Evolutionary conservation across 2,797 vertebrate species (phyloP).

Genomic region (Tinamus major): DNA sequence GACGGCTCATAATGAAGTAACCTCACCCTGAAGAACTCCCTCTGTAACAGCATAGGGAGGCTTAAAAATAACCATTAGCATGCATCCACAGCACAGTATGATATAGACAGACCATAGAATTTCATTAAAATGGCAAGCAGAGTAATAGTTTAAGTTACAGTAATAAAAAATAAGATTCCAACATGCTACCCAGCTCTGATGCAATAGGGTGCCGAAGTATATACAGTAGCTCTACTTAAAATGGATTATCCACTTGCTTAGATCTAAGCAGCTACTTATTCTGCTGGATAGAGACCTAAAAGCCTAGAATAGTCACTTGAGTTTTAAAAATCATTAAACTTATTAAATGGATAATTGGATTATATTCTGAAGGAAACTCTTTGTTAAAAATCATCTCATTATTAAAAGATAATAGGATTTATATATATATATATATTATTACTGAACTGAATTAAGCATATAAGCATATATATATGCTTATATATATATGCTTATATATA

Average conservation of each 20-base stretch:
- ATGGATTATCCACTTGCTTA: background rate
- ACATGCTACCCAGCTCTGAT: background rate
- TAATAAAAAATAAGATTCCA: background rate
- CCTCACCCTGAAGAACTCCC: background rate
- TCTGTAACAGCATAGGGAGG: background rate
- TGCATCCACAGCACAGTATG: background rate
- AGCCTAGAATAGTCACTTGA: background rate
- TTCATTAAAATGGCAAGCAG: slow-evolving; percentile 1
- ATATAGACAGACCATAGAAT: background rate
- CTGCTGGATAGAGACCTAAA: background rate
- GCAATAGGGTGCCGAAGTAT: background rate
- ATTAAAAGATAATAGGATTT: background rate
- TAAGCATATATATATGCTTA: background rate
- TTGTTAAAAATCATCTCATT: background rate
- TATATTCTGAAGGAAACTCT: background rate
- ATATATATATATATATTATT: background rate
- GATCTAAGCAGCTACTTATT: background rate
- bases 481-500: no score
- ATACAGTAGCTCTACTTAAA: background rate
- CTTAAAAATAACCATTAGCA: slow-evolving; percentile 6
- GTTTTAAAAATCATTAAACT: background rate
- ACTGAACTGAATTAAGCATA: no score
- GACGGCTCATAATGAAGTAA: background rate
- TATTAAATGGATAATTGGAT: background rate
- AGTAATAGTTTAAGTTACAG: background rate